phyloP scores from a whole-genome alignment of 2,113 vertebrate species.

The Aphyosemion australe region DNA sequence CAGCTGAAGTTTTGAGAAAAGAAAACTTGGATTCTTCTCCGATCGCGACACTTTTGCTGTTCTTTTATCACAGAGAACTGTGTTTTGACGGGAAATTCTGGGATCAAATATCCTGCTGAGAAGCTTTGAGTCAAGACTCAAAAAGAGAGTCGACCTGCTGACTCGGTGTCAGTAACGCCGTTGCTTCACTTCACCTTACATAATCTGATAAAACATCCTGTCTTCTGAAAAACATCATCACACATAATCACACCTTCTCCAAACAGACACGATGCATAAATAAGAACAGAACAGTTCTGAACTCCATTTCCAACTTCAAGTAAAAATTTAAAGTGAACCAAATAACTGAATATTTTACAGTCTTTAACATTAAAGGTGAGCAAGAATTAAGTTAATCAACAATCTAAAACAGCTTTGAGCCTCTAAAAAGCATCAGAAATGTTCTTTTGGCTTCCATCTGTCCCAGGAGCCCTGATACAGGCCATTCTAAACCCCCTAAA shows the following conservation, averaged over 20 bases:
- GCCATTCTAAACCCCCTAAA: too few species aligned
- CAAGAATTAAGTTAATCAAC: too few species aligned
- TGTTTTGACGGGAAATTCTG: not conserved
- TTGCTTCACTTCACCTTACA: not conserved
- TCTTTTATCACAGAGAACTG: not conserved
- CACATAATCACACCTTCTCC: constrained; percentile 24
- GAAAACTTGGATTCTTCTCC: not conserved
- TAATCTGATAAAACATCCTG: constrained; percentile 2
- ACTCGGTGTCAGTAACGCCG: not conserved
- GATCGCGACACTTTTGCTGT: not conserved
- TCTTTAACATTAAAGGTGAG: too few species aligned
- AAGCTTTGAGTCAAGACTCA: constrained; percentile 7
- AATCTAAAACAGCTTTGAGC: too few species aligned
- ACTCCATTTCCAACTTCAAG: too few species aligned
- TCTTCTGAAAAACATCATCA: constrained; percentile 23
- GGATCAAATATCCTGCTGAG: not conserved
- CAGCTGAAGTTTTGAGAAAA: constrained; percentile 32
- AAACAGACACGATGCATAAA: too few species aligned
- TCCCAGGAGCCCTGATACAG: too few species aligned
- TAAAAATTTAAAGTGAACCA: too few species aligned
- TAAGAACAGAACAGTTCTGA: too few species aligned
- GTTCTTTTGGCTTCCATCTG: too few species aligned
- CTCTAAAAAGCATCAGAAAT: too few species aligned
- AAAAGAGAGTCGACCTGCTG: constrained; percentile 1
- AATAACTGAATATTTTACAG: too few species aligned